Percentiles rank a stretch among this genome's conserved stretches.
Evolutionary conservation across 2,888 invertebrate genomes (phyloP).

Genomic region (Kryphioiulus occultus): DNA sequence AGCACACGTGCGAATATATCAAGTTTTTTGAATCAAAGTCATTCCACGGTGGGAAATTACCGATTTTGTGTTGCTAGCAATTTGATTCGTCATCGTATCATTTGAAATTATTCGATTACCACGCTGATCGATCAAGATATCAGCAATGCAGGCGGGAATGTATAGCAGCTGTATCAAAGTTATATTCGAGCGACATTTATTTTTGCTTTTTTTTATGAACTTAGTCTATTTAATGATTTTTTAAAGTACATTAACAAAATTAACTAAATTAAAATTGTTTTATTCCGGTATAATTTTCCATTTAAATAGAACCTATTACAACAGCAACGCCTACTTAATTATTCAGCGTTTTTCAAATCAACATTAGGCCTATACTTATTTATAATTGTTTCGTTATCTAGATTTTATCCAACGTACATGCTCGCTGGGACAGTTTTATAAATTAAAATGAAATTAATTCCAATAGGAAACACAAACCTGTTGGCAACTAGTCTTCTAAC

Average conservation of each 20-base stretch:
- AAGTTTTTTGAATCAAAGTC: not conserved
- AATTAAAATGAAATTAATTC: not conserved
- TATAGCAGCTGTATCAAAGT: too few relatives aligned
- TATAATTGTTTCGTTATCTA: not conserved
- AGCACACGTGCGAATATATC: not conserved
- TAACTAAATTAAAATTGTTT: too few relatives aligned
- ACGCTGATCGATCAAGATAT: slow-evolving; percentile 1
- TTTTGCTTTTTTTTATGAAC: too few relatives aligned
- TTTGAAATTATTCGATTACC: not conserved
- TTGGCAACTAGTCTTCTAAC: not conserved
- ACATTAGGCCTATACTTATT: not conserved
- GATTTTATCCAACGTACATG: not conserved
- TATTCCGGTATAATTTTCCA: too few relatives aligned
- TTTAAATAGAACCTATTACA: not conserved
- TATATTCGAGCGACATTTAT: too few relatives aligned
- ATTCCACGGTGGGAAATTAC: slow-evolving; percentile 2
- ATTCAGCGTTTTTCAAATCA: not conserved
- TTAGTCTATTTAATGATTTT: too few relatives aligned
- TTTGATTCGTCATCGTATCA: not conserved
- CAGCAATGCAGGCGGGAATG: not conserved
- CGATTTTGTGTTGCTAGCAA: not conserved
- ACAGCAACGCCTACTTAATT: not conserved
- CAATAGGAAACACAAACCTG: not conserved
- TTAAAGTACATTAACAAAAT: too few relatives aligned
- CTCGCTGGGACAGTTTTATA: not conserved